Evolutionary conservation across 2,113 vertebrate species (phyloP).

Genomic region (Protomyctophum bolini): DNA sequence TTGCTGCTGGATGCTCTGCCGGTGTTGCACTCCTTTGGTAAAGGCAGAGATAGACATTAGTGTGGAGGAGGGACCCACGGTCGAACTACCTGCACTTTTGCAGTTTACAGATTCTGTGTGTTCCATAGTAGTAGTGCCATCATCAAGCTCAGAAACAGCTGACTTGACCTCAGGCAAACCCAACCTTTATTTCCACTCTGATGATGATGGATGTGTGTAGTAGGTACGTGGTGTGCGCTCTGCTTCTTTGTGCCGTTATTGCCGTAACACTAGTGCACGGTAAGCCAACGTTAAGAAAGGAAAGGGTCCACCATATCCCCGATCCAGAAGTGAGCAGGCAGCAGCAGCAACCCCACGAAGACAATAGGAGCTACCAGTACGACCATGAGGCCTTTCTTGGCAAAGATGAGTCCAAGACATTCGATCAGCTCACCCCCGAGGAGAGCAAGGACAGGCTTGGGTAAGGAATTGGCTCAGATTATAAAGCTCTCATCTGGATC

Average conservation of each 20-base stretch:
- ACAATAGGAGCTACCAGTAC: conserved; percentile 89
- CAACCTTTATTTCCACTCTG: conserved; percentile 8
- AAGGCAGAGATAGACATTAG: background rate
- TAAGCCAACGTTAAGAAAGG: conserved; percentile 89
- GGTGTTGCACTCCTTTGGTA: background rate
- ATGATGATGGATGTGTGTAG: conserved; percentile 75
- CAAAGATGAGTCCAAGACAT: conserved; percentile 93
- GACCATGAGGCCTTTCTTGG: conserved; percentile 97
- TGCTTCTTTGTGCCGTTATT: conserved; percentile 62
- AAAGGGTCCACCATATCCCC: conserved; percentile 78
- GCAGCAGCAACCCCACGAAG: conserved; percentile 78
- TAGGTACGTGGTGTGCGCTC: conserved; percentile 58
- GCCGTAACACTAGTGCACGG: conserved; percentile 50
- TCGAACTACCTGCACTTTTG: conserved; percentile 7
- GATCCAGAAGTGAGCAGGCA: conserved; percentile 80
- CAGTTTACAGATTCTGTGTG: conserved; percentile 10
- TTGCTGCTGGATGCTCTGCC: background rate
- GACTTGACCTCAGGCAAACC: conserved; percentile 5
- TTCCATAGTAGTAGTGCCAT: background rate
- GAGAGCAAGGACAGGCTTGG: conserved; percentile 91
- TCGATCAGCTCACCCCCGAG: conserved; percentile 93
- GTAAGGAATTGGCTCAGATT: conserved; percentile 71
- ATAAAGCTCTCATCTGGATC: too few relatives aligned
- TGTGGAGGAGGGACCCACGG: background rate
- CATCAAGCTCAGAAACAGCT: conserved; percentile 13